Percentiles rank a stretch among this genome's conserved stretches.
Conservation (phyloP, 2,888 invertebrate genomes). For the Callyntrura guangdongensis region DNA sequence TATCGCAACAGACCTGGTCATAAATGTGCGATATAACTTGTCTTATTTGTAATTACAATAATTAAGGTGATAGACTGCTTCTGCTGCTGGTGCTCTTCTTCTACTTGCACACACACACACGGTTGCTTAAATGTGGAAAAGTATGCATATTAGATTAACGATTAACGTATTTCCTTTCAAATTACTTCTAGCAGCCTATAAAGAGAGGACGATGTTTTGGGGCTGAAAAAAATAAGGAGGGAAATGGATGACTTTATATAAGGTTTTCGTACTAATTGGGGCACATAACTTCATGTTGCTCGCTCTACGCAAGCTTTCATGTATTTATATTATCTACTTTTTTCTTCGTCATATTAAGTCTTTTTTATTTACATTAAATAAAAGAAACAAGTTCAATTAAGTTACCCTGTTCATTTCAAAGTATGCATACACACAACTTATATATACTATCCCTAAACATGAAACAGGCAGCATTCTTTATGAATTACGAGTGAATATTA, state of each 20-base stretch:
- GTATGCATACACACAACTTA: neutral
- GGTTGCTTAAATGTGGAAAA: too few species aligned
- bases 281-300: too few species aligned
- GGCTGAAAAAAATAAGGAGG: slow-evolving; percentile 8
- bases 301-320: too few species aligned
- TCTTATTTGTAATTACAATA: slow-evolving; percentile 75
- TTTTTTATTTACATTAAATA: slow-evolving; percentile 62
- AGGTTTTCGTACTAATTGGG: too few species aligned
- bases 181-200: slow-evolving; percentile 64
- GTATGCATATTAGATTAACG: neutral
- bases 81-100: slow-evolving; percentile 44
- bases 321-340: slow-evolving; percentile 26
- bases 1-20: slow-evolving; percentile 57
- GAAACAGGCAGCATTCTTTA: too few species aligned
- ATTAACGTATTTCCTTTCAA: slow-evolving; percentile 38
- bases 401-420: slow-evolving; percentile 51
- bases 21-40: slow-evolving; percentile 77
- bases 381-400: slow-evolving; percentile 62
- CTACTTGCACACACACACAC: neutral
- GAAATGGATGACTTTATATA: neutral
- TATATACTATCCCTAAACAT: too few species aligned
- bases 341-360: slow-evolving; percentile 42
- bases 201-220: slow-evolving; percentile 11
- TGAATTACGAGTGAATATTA: slow-evolving; percentile 73
- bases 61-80: slow-evolving; percentile 73